Evolutionary conservation across 2,888 invertebrate genomes (phyloP).

Genomic region (Selenia dentaria): DNA sequence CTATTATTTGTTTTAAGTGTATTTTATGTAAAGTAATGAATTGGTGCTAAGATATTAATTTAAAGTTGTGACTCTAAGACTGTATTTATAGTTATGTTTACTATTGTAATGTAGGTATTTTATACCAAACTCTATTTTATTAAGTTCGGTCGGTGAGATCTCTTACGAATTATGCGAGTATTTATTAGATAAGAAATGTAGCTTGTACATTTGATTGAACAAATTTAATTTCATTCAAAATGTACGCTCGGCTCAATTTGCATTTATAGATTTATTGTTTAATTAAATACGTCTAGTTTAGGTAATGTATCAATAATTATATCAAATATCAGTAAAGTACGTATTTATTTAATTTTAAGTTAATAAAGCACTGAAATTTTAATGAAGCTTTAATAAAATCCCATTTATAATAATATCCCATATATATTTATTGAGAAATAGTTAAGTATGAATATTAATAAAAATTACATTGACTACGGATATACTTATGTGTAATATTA

Average conservation of each 20-base stretch:
- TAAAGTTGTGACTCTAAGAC: conserved; percentile 61
- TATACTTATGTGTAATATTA: background rate
- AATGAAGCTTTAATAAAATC: too few species aligned
- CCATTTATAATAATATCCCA: too few species aligned
- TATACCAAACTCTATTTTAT: conserved; percentile 37
- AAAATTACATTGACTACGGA: background rate
- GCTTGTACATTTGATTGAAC: conserved; percentile 1
- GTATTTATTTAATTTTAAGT: background rate
- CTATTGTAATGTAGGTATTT: conserved; percentile 27
- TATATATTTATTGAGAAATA: background rate
- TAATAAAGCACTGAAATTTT: conserved; percentile 4
- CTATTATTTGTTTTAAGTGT: too few species aligned
- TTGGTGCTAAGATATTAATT: conserved; percentile 54
- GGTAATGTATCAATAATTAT: too few species aligned
- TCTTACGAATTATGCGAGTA: conserved; percentile 19
- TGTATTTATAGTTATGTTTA: conserved; percentile 45
- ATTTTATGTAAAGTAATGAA: too few species aligned
- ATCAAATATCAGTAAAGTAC: background rate
- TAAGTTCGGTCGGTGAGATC: conserved; percentile 23
- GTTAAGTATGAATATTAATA: background rate
- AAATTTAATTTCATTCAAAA: too few species aligned
- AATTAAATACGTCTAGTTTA: background rate
- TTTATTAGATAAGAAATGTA: conserved; percentile 13
- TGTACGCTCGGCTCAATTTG: conserved; percentile 23
- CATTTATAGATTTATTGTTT: conserved; percentile 24